Conservation (phyloP, 2,113 vertebrate genomes). For the Bubo scandiacus region DNA sequence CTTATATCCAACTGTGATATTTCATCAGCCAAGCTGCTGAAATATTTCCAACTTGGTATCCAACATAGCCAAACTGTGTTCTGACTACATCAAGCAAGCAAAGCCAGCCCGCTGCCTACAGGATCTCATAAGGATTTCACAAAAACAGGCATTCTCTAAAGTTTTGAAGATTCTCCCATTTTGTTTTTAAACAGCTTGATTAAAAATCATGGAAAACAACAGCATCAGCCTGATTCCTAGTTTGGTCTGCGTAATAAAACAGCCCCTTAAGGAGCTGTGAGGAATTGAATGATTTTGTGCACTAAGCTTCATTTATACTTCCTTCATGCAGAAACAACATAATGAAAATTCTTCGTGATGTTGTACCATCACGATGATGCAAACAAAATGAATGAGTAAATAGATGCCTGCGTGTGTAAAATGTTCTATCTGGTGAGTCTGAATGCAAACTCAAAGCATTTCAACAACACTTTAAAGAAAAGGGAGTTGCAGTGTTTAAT, state of each 20-base stretch:
- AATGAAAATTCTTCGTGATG: background rate
- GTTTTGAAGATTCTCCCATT: background rate
- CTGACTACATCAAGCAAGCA: background rate
- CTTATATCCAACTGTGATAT: background rate
- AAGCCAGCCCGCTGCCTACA: background rate
- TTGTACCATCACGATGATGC: background rate
- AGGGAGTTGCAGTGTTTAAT: background rate
- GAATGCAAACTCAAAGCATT: background rate
- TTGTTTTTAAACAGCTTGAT: background rate
- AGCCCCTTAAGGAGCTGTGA: background rate
- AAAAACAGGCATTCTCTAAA: background rate
- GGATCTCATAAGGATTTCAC: background rate
- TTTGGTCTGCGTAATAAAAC: background rate
- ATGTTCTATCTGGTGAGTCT: background rate
- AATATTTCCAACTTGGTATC: background rate
- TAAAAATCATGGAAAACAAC: background rate
- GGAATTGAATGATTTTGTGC: background rate
- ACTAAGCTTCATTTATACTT: background rate
- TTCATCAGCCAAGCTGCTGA: background rate
- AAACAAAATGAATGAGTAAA: background rate
- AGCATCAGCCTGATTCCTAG: background rate
- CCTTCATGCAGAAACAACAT: background rate
- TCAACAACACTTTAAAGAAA: background rate
- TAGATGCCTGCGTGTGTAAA: background rate
- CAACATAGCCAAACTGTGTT: background rate